phyloP scores from a whole-genome alignment of 2,113 vertebrate species.

The Callipepla squamata region DNA sequence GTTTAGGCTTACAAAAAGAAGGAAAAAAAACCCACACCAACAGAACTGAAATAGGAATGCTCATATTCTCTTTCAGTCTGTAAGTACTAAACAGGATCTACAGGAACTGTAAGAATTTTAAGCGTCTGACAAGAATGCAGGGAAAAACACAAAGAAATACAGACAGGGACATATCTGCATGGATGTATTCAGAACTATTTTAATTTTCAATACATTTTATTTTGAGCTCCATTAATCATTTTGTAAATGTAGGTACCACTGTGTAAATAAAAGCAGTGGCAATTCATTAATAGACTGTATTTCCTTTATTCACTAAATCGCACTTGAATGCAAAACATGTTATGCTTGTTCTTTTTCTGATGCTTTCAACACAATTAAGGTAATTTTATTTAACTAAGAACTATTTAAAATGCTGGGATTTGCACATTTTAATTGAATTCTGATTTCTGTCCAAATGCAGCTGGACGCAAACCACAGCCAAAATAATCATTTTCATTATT shows the following conservation, averaged over 20 bases:
- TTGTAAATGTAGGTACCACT: neutral
- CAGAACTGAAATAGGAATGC: neutral
- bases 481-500: slow-evolving; percentile 3
- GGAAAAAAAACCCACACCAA: neutral
- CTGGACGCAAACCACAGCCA: neutral
- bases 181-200: neutral
- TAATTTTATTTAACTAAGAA: neutral
- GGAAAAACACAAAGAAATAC: neutral
- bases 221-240: neutral
- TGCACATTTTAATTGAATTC: slow-evolving; percentile 22
- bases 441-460: neutral
- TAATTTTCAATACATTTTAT: neutral
- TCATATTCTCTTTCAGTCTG: neutral
- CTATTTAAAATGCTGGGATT: slow-evolving; percentile 20
- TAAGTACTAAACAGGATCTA: neutral
- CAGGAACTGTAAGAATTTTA: neutral
- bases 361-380: neutral
- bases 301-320: neutral
- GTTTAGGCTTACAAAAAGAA: neutral
- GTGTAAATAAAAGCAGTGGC: neutral
- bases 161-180: neutral
- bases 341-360: neutral
- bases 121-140: neutral
- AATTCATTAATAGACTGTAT: neutral
- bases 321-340: neutral